Evolutionary conservation across 2,797 vertebrate genomes (phyloP), one percentile per base, ranked within the genome.

Genomic region (Poeciliopsis presidionis): DNA sequence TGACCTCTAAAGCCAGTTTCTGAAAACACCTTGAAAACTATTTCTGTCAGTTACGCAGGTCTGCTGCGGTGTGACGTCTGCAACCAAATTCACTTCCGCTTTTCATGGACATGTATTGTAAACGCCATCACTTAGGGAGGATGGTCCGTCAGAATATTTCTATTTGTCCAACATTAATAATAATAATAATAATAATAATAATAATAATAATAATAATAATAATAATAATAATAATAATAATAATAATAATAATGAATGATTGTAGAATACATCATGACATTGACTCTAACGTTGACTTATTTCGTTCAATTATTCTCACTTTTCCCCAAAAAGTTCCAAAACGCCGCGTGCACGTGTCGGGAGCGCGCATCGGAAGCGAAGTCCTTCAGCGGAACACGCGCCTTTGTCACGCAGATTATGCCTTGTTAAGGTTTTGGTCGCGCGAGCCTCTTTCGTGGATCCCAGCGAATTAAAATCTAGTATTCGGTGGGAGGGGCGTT

Each of bases 401-500:
- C 59, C 0, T 7, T 88, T 77, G 1, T 9, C 47, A 14, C 47
- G 0, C 73, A 14, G 9, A 9, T 78, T 72, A 3, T 0, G 12
- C 57, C 0, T 47, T 2, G 13, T 11, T 7, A 12, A 6, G 63
- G 33, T 0, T 0, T 1, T 47, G 0, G 5, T 1, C 57, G 33
- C 75, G 76, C 76, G 74, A 14, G 43, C 0, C 41, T 3, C 11
- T 2, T 1, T 11, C 12, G 82, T 74, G 11, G 7, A 41, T 84
- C 7, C 20, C 4, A 0, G 2, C 14, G 88, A 88, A 90, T 91
- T 92, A 78, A 91, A 72, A 75, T 89, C n/a, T 39, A 22, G 81
- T 5, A 0, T 0, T 0, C 2, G 18, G 7, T 0, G 74, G 41
- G 36, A 6, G 41, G 1, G 1, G 28, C 20, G 6, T 14, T 1